phyloP scores from a whole-genome alignment of 2,888 invertebrate species.

The Schrankia costaestrigalis region DNA sequence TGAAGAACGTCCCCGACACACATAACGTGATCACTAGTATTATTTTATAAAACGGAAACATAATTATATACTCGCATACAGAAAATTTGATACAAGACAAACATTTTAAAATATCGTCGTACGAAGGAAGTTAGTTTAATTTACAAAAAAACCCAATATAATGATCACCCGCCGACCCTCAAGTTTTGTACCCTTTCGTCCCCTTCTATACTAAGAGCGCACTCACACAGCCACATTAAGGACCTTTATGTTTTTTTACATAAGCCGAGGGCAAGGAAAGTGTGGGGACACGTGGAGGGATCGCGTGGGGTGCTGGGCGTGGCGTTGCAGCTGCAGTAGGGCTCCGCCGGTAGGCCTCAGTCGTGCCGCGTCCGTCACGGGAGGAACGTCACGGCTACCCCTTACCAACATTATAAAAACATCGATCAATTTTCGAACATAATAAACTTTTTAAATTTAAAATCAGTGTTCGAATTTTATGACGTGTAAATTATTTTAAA shows the following conservation, averaged over 20 bases:
- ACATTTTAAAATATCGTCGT: slow-evolving; percentile 25
- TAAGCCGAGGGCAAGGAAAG: slow-evolving; percentile 62
- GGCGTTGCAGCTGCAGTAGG: slow-evolving; percentile 73
- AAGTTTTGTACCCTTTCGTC: slow-evolving; percentile 46
- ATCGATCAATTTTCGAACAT: too few species aligned
- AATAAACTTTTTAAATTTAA: too few species aligned
- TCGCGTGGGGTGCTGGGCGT: slow-evolving; percentile 72
- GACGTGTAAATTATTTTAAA: slow-evolving; percentile 20
- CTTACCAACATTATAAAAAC: too few species aligned
- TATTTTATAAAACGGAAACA: too few species aligned
- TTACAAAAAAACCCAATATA: slow-evolving; percentile 51
- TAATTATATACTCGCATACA: not conserved
- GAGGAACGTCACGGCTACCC: slow-evolving; percentile 60
- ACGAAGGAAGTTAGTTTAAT: slow-evolving; percentile 46
- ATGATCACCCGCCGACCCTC: slow-evolving; percentile 44
- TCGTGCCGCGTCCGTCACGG: slow-evolving; percentile 65
- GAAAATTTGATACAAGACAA: slow-evolving; percentile 8
- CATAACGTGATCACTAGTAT: too few species aligned
- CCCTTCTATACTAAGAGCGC: slow-evolving; percentile 49
- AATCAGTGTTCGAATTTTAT: too few species aligned
- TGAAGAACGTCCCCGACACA: too few species aligned
- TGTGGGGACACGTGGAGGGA: slow-evolving; percentile 65
- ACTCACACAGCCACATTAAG: slow-evolving; percentile 20
- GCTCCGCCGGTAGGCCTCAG: slow-evolving; percentile 58
- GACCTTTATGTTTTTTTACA: slow-evolving; percentile 61